A percentile compares a stretch with the other conserved stretches of the same genome.
phyloP scores from a whole-genome alignment of 1,140 invertebrate genomes.

The Choristoneura fumiferana region DNA sequence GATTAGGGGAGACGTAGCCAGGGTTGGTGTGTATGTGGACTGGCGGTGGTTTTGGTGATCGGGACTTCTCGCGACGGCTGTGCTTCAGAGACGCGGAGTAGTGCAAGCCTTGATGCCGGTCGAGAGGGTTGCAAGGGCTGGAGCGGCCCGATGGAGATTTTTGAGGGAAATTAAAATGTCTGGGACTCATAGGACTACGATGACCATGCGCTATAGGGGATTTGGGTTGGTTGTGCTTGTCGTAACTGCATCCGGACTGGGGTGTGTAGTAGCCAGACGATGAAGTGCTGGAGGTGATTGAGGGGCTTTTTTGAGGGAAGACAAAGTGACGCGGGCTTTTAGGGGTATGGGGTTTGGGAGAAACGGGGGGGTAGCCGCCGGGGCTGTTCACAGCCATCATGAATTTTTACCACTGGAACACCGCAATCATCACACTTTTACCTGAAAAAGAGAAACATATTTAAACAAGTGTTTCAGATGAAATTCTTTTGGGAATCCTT shows the following conservation, averaged over 20 bases:
- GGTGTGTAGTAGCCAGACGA: constrained; percentile 76
- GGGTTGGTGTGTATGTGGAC: constrained; percentile 77
- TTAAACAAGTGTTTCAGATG: too few relatives aligned
- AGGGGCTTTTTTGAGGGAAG: constrained; percentile 75
- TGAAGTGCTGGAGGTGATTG: constrained; percentile 72
- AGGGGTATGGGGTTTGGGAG: constrained; percentile 72
- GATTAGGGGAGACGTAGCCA: constrained; percentile 74
- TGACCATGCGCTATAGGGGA: constrained; percentile 65
- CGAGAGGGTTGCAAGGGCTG: constrained; percentile 55
- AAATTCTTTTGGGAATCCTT: too few relatives aligned
- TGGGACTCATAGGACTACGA: constrained; percentile 69
- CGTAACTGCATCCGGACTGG: constrained; percentile 74
- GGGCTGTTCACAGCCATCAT: constrained; percentile 76
- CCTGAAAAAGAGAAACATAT: constrained; percentile 33
- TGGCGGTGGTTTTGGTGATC: constrained; percentile 69
- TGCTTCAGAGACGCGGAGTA: constrained; percentile 67
- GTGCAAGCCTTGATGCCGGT: constrained; percentile 41
- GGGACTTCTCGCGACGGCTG: constrained; percentile 59
- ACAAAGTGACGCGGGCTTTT: constrained; percentile 75
- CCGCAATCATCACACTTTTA: constrained; percentile 22
- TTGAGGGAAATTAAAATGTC: constrained; percentile 72
- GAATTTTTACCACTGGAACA: constrained; percentile 21
- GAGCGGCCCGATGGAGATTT: constrained; percentile 58
- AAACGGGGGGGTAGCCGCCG: constrained; percentile 70
- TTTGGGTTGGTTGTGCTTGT: constrained; percentile 67